These are phyloP conservation scores for Phorcus lineatus DNA, from an alignment of 2,888 invertebrate species.

Conservation along the genomic window DNA sequence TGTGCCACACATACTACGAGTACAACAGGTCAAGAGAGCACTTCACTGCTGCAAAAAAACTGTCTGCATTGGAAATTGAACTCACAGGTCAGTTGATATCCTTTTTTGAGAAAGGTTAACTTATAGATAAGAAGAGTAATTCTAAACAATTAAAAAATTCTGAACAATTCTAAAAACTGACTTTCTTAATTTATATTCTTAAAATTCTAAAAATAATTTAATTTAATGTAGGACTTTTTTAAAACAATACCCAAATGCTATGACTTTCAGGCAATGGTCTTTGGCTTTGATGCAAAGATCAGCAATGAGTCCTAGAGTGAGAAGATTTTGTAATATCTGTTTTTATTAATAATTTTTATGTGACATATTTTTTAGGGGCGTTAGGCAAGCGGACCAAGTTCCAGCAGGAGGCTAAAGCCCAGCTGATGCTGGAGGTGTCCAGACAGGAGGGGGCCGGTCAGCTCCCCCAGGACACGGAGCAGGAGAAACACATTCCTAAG, in stretches of 20 bases:
- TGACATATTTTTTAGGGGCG: slow-evolving; percentile 77
- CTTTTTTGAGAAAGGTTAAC: background rate
- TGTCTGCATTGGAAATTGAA: slow-evolving; percentile 82
- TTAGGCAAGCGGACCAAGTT: slow-evolving; percentile 93
- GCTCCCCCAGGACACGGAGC: background rate
- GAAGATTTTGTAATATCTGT: too few species aligned
- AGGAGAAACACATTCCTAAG: background rate
- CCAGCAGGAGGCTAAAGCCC: slow-evolving; percentile 88
- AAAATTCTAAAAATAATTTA: too few species aligned
- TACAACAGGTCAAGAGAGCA: slow-evolving; percentile 83
- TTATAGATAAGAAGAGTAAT: too few species aligned
- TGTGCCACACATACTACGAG: slow-evolving; percentile 85
- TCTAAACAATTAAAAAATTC: too few species aligned
- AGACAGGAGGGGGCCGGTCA: slow-evolving; percentile 24
- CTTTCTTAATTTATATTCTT: too few species aligned
- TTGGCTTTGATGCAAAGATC: too few species aligned
- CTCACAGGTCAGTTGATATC: slow-evolving; percentile 80
- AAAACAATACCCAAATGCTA: too few species aligned
- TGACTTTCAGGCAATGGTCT: too few species aligned
- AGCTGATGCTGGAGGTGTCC: slow-evolving; percentile 84
- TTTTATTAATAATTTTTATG: too few species aligned
- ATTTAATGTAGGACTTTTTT: too few species aligned
- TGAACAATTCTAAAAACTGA: too few species aligned
- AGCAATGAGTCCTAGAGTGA: too few species aligned
- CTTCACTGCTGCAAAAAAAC: slow-evolving; percentile 81